phyloP scores from a whole-genome alignment of 1,140 invertebrate genomes.

The Atta cephalotes region DNA sequence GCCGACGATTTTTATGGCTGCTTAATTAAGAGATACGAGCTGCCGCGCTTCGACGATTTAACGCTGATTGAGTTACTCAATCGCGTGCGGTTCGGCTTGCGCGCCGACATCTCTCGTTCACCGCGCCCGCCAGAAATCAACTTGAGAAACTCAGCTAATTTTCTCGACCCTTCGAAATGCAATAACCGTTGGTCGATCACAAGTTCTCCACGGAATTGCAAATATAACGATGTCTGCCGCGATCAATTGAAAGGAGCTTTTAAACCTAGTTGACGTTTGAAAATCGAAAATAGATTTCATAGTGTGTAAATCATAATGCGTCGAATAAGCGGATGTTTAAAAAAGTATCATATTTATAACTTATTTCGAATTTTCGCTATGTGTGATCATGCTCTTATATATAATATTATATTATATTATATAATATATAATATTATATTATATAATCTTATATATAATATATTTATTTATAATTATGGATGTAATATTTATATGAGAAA shows the following conservation, averaged over 20 bases:
- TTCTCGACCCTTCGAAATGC: background rate
- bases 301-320: background rate
- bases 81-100: background rate
- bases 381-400: background rate
- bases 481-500: background rate
- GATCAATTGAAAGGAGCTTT: background rate
- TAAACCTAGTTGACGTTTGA: background rate
- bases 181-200: conserved; percentile 27
- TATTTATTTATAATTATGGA: background rate
- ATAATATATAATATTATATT: no score
- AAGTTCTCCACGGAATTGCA: conserved; percentile 30
- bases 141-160: conserved; percentile 41
- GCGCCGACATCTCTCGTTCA: background rate
- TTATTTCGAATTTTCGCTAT: background rate
- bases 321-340: background rate
- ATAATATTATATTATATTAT: no score
- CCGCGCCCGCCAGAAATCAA: conserved; percentile 29
- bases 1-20: conserved; percentile 51
- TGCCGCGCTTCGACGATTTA: conserved; percentile 46
- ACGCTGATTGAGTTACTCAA: conserved; percentile 62
- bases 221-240: conserved; percentile 11
- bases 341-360: background rate
- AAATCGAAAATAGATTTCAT: conserved; percentile 13
- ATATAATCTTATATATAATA: background rate
- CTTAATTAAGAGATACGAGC: conserved; percentile 59